A percentile compares a stretch with the other conserved stretches of the same genome.
phyloP scores from a whole-genome alignment of 2,797 vertebrate species.

The Arnoldichthys spilopterus region DNA sequence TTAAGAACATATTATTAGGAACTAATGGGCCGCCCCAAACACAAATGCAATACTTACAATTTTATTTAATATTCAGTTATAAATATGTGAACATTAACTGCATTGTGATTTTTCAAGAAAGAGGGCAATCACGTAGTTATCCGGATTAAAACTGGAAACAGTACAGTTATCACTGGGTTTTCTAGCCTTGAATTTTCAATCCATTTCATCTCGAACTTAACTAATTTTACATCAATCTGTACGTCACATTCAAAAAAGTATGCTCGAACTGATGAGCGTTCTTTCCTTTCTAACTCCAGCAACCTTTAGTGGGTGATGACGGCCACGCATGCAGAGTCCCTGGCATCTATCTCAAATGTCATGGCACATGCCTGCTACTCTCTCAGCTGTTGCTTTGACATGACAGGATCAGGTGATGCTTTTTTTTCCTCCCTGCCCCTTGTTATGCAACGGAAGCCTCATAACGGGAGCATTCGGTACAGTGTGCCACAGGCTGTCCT shows the following conservation, averaged over 20 bases:
- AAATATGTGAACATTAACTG: too few species aligned
- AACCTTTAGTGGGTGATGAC: constrained; percentile 32
- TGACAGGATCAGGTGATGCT: constrained; percentile 62
- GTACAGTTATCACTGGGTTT: not conserved
- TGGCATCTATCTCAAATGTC: constrained; percentile 63
- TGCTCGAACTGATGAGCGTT: constrained; percentile 2
- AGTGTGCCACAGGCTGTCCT: constrained; percentile 19
- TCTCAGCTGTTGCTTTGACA: constrained; percentile 59
- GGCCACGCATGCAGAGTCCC: constrained; percentile 36
- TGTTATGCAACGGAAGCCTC: constrained; percentile 33
- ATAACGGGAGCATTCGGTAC: constrained; percentile 23
- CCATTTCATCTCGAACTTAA: not conserved
- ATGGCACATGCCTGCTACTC: constrained; percentile 42
- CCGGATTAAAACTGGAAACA: not conserved
- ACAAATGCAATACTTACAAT: too few species aligned
- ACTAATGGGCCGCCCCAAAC: too few species aligned
- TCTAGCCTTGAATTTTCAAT: not conserved
- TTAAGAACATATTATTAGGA: too few species aligned
- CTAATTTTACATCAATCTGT: constrained; percentile 8
- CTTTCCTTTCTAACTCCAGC: not conserved
- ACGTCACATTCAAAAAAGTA: not conserved
- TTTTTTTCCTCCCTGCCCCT: constrained; percentile 22
- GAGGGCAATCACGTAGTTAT: not conserved
- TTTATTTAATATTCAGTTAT: too few species aligned
- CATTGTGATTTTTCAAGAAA: not conserved